Evolutionary conservation across 37 sponge, comb jelly and placozoan species (phyloP), one percentile per base, ranked within the genome.

Genomic region (Dysidea cf. avara): DNA sequence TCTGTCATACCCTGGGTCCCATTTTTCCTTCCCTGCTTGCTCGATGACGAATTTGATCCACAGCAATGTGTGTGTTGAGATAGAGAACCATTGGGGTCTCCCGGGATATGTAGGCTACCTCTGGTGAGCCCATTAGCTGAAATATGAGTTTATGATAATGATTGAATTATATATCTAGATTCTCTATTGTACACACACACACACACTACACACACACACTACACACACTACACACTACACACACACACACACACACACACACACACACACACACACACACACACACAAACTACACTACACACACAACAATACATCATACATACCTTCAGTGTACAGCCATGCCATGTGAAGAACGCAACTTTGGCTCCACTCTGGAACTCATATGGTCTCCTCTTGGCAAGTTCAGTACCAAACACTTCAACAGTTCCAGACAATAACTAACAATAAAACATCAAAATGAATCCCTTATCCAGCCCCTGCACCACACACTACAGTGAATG

Each of bases 381-480:
- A 71, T 90, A 90, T 33, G 43, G 68, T 46, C 83, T 83, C 64
- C 69, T 84, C 71, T 70, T 79, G 24, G 83, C 83, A 39, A 97
- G 56, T 64, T 97, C 97, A 28, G 94, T 80, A 1, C 97, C 97
- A 85, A 97, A 97, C 46, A 97, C 83, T 69, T 97, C 97, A 21
- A 92, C 97, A 9, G 58, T 77, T 2, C 97, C 97, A 30, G 53
- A 38, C 35, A 90, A 48, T 47, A 95, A 68, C 86, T 87, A 53
- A 1, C 77, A 35, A 5, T 55, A 68, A 2, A 6, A 2, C n/a
- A 7, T 0, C 46, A 60, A 1, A 12, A 9, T 63, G 9, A 36
- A 14, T 29, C 32, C 4, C 22, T 36, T 29, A 18, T 18, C 16
- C 11, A 49, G 52, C 16, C 16, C 52, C 13, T 18, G 52, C 52